Percentiles rank a stretch among this genome's conserved stretches.
Evolutionary conservation across 1,140 invertebrate species (phyloP).

Genomic region (Lepidotrigona ventralis): DNA sequence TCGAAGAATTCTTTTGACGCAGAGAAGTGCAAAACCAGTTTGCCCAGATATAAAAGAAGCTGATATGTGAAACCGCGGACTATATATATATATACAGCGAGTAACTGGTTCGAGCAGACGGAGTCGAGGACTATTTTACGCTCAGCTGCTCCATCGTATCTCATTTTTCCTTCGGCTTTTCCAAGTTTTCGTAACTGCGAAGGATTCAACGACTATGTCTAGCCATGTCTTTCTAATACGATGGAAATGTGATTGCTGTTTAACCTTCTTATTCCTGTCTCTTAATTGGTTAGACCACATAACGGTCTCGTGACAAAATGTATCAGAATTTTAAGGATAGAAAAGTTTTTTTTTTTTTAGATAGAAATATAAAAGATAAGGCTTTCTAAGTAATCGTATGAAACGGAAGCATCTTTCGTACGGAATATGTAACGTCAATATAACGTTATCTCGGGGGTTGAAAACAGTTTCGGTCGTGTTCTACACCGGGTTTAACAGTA

Average conservation of each 20-base stretch:
- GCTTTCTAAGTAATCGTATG: background rate
- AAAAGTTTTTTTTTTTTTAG: no score
- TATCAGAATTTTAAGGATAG: no score
- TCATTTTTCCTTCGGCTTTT: conserved; percentile 72
- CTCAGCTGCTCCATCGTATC: conserved; percentile 76
- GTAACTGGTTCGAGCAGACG: conserved; percentile 34
- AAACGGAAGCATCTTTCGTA: background rate
- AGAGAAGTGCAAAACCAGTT: background rate
- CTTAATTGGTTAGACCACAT: background rate
- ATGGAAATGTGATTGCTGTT: conserved; percentile 35
- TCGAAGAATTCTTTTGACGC: conserved; percentile 14
- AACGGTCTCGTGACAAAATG: background rate
- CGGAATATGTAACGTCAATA: background rate
- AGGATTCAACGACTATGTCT: conserved; percentile 45
- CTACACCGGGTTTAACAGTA: conserved; percentile 34
- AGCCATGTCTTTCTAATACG: conserved; percentile 16
- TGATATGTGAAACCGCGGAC: conserved; percentile 31
- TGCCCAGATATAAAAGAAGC: conserved; percentile 17
- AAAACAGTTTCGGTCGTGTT: conserved; percentile 12
- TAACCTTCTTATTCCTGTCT: background rate
- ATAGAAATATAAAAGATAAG: no score
- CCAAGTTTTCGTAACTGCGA: conserved; percentile 49
- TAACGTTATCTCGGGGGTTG: conserved; percentile 3
- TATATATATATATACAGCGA: conserved; percentile 20
- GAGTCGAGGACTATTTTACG: conserved; percentile 72